A percentile compares a stretch with the other conserved stretches of the same genome.
Conservation (phyloP, 2,888 invertebrate species). For the Tortricodes alternella region DNA sequence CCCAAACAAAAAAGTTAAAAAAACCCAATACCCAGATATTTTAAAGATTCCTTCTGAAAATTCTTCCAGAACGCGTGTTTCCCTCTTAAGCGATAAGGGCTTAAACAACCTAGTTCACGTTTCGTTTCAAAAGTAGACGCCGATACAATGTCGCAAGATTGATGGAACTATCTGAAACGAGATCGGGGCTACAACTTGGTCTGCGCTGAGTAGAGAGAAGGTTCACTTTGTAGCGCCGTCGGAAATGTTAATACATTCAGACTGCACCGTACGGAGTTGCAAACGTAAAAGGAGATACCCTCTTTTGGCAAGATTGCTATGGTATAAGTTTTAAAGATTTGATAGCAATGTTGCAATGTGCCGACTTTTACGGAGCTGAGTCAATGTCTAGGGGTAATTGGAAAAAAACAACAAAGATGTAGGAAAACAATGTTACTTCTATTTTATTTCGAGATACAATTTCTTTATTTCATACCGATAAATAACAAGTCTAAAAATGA, state of each 20-base stretch:
- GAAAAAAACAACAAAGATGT: no score
- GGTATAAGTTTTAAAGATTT: neutral
- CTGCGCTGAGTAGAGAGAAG: conserved; percentile 16
- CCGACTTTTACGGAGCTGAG: neutral
- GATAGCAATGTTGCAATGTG: neutral
- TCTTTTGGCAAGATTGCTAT: neutral
- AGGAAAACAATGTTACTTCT: no score
- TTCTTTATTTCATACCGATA: no score
- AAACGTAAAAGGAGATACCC: neutral
- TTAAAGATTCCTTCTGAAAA: no score
- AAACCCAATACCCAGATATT: no score
- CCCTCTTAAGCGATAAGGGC: conserved; percentile 38
- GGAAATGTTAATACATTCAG: conserved; percentile 20
- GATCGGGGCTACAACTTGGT: conserved; percentile 50
- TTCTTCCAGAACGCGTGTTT: neutral
- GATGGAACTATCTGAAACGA: conserved; percentile 74
- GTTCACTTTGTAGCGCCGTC: conserved; percentile 21
- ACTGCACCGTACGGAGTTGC: neutral
- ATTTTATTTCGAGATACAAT: no score
- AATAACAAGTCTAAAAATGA: no score
- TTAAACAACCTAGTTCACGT: conserved; percentile 48
- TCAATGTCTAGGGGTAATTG: neutral
- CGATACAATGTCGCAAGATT: conserved; percentile 72
- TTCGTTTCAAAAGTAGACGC: conserved; percentile 54
- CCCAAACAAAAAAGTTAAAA: no score